These are phyloP conservation scores for Diorhabda carinulata DNA, from an alignment of 1,140 invertebrate species.

Conservation along the genomic window DNA sequence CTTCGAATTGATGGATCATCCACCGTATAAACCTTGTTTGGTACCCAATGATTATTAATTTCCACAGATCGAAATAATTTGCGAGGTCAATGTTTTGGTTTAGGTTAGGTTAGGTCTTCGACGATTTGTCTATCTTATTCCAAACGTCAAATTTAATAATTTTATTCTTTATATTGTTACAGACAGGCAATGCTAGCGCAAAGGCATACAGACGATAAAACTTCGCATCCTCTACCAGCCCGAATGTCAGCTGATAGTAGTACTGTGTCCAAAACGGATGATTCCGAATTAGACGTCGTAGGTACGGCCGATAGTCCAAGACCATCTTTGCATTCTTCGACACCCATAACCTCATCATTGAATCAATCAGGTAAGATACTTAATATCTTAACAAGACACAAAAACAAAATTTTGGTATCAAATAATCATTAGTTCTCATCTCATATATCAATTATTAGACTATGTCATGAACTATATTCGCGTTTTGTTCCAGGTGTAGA, in stretches of 20 bases:
- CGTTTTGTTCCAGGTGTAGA: constrained; percentile 36
- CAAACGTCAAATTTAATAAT: constrained; percentile 29
- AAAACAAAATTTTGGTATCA: no score
- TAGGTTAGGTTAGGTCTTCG: no score
- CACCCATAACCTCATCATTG: constrained; percentile 38
- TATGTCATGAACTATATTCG: background rate
- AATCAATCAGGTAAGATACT: constrained; percentile 40
- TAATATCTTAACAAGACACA: background rate
- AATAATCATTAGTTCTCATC: no score
- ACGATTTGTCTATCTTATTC: no score
- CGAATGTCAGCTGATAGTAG: constrained; percentile 47
- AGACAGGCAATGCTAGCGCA: constrained; percentile 81
- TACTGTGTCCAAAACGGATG: constrained; percentile 64
- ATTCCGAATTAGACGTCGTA: constrained; percentile 83
- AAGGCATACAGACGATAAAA: constrained; percentile 53
- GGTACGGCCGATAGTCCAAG: constrained; percentile 74
- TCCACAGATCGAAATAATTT: no score
- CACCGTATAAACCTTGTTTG: no score
- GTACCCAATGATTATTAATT: no score
- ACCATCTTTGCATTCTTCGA: constrained; percentile 47
- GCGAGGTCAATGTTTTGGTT: no score
- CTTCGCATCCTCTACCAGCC: constrained; percentile 49
- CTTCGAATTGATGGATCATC: no score
- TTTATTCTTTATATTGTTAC: constrained; percentile 46
- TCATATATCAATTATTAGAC: no score